phyloP scores from a whole-genome alignment of 1,140 invertebrate genomes.

The Camponotus vicinus region DNA sequence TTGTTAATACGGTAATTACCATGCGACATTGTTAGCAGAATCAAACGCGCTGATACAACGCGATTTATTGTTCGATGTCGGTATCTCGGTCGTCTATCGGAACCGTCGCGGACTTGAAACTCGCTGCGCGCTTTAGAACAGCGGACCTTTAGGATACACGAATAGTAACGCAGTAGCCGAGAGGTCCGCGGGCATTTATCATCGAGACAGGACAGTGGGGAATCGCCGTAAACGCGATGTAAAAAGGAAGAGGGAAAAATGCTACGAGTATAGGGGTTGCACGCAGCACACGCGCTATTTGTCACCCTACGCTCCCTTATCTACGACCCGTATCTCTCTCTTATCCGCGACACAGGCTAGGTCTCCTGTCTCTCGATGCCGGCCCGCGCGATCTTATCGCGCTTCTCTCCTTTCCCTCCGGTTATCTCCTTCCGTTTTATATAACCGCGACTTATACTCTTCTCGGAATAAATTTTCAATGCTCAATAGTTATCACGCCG shows the following conservation, averaged over 20 bases:
- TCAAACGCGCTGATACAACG: slow-evolving; percentile 34
- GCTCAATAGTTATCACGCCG: slow-evolving; percentile 75
- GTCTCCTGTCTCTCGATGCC: slow-evolving; percentile 66
- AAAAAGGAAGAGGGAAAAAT: slow-evolving; percentile 49
- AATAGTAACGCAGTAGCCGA: slow-evolving; percentile 22
- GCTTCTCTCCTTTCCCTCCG: not conserved
- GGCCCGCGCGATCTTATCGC: slow-evolving; percentile 70
- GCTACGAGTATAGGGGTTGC: slow-evolving; percentile 60
- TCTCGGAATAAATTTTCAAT: slow-evolving; percentile 75
- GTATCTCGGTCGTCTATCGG: slow-evolving; percentile 54
- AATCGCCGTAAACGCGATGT: slow-evolving; percentile 68
- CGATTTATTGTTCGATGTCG: slow-evolving; percentile 57
- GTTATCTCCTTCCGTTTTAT: slow-evolving; percentile 69
- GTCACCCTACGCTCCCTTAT: slow-evolving; percentile 71
- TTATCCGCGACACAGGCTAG: slow-evolving; percentile 66
- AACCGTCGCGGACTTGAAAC: not conserved
- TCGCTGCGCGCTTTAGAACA: slow-evolving; percentile 23
- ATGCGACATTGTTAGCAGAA: slow-evolving; percentile 26
- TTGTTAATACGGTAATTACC: slow-evolving; percentile 36
- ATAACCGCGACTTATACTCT: slow-evolving; percentile 67
- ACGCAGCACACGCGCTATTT: slow-evolving; percentile 74
- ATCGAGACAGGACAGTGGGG: slow-evolving; percentile 75
- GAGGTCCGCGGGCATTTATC: slow-evolving; percentile 69
- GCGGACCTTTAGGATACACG: slow-evolving; percentile 13
- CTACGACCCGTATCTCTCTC: slow-evolving; percentile 70